Base-by-base conservation (phyloP, 2,888 invertebrate species). In the Acrobasis consociella region DNA sequence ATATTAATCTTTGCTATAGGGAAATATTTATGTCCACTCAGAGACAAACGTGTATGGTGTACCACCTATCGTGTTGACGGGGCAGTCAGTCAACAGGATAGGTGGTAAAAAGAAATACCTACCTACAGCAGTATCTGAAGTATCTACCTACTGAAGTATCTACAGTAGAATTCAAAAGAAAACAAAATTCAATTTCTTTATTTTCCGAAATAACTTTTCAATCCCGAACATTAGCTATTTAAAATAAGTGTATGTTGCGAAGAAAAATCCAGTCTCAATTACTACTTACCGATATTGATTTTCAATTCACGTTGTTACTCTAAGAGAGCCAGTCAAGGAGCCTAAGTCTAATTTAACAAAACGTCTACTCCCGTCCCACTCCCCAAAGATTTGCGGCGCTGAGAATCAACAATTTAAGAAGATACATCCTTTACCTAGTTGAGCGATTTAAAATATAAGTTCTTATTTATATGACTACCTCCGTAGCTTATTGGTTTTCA, bases 361-460 rank as follows among this genome's bases (percentile, higher is more conserved):
- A 58, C 58, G 58, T 58, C 58, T 46, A 49, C 58, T 58, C 46
- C 46, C 22, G 42, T 31, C 10, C 31, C 9, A 37, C 50, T 60
- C 59, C 50, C 59, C 15, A 16, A 50, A 39, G 49, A 37, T 38
- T 60, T 60, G 50, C 37, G 50, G 38, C 17, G 50, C 11, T 60
- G 15, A 37, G 50, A 56, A 60, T 50, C 59, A 38, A 50, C 50
- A 60, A 60, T 60, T 38, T 60, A 59, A 59, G 55, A 38, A n/a
- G 22, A 39, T 42, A 10, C 55, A 10, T 46, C 11, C n/a, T 46
- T 42, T 42, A n/a, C n/a, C n/a, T n/a, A 42, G 13, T 46, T 46
- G 5, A 46, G 46, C 5, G 1, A 13, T 13, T 22, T 10, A 46
- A 46, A 13, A 46, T n/a, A n/a, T 46, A 46, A 5, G 46, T 13